Conservation (phyloP, 2,113 vertebrate genomes). For the Tragelaphus imberbis region DNA sequence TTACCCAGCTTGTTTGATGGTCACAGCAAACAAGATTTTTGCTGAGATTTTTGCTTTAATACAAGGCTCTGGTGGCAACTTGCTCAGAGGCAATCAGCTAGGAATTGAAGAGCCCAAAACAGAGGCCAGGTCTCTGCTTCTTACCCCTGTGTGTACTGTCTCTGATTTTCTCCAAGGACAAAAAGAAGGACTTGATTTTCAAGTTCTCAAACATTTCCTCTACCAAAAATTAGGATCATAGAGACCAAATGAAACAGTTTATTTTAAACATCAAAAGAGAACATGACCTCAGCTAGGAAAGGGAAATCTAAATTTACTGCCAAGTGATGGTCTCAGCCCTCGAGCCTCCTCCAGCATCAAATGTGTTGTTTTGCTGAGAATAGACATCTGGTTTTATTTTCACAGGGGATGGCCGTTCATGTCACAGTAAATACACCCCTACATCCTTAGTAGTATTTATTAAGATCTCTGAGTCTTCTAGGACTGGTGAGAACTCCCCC, state of each 20-base stretch:
- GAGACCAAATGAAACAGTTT: conserved; percentile 23
- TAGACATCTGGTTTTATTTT: not conserved
- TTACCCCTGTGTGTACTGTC: rapidly evolving
- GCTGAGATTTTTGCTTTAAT: not conserved
- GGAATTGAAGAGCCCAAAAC: not conserved
- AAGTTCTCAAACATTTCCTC: not conserved
- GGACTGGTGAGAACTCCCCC: not conserved
- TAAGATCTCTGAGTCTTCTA: not conserved
- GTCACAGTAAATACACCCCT: not conserved
- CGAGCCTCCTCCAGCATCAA: not conserved
- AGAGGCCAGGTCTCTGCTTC: not conserved
- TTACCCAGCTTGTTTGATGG: not conserved
- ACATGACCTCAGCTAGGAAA: not conserved
- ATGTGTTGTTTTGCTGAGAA: not conserved
- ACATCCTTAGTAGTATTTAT: not conserved
- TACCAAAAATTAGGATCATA: not conserved
- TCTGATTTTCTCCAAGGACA: not conserved
- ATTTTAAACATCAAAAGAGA: conserved; percentile 14
- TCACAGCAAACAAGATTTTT: no score
- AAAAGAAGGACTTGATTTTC: not conserved
- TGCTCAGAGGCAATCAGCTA: not conserved
- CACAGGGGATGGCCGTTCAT: not conserved
- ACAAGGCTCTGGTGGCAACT: not conserved
- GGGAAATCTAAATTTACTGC: not conserved
- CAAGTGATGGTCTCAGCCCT: not conserved